Percentiles rank a stretch among this genome's conserved stretches.
phyloP scores from a whole-genome alignment of 2,888 invertebrate species.

The Nomada fucata region DNA sequence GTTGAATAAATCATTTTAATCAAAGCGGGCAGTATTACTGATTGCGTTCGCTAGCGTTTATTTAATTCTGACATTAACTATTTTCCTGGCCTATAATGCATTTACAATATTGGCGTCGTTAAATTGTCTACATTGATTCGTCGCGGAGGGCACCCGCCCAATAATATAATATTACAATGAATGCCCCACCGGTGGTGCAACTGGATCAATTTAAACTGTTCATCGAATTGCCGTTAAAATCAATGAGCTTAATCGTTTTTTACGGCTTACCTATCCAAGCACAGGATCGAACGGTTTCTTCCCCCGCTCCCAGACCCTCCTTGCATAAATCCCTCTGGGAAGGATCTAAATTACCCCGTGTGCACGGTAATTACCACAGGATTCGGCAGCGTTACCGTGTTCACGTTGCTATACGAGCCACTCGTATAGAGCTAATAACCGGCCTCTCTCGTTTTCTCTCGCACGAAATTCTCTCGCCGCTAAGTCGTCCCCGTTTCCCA shows the following conservation, averaged over 20 bases:
- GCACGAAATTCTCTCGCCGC: constrained; percentile 8
- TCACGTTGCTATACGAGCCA: constrained; percentile 31
- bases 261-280: constrained; percentile 3
- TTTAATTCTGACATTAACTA: too few species aligned
- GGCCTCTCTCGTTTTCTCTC: constrained; percentile 25
- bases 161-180: not conserved
- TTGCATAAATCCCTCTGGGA: constrained; percentile 55
- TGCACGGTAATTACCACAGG: constrained; percentile 68
- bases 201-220: not conserved
- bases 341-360: constrained; percentile 62
- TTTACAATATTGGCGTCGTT: too few species aligned
- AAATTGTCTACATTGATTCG: too few species aligned
- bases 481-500: constrained; percentile 26
- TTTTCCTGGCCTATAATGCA: too few species aligned
- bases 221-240: constrained; percentile 47
- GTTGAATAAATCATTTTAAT: too few species aligned
- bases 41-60: too few species aligned
- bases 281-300: constrained; percentile 9
- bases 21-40: too few species aligned
- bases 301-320: not conserved
- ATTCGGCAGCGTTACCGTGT: constrained; percentile 56
- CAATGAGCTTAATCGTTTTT: constrained; percentile 58
- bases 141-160: not conserved
- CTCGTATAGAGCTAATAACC: constrained; percentile 54
- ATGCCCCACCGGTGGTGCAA: too few species aligned